Evolutionary conservation across 2,888 invertebrate species (phyloP).

Genomic region (Diarsia mendica): DNA sequence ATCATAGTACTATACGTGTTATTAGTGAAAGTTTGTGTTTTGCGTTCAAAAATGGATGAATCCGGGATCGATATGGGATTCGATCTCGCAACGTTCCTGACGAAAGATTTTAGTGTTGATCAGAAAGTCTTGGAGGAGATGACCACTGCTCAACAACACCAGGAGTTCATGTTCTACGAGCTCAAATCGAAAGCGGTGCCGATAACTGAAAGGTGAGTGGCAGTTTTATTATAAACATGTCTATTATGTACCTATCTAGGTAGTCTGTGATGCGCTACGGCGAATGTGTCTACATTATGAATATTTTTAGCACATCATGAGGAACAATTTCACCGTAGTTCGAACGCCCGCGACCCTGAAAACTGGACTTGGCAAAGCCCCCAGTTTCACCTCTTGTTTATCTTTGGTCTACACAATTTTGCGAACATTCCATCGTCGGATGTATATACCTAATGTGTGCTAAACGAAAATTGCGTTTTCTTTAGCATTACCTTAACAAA

Average conservation of each 20-base stretch:
- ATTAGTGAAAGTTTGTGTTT: constrained; percentile 77
- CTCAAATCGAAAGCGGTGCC: constrained; percentile 91
- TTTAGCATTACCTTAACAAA: constrained; percentile 43
- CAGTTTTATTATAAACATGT: constrained; percentile 64
- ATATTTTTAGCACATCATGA: constrained; percentile 88
- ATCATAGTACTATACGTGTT: constrained; percentile 69
- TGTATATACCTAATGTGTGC: constrained; percentile 41
- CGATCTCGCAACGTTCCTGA: constrained; percentile 90
- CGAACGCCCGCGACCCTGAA: constrained; percentile 85
- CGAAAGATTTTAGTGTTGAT: constrained; percentile 89
- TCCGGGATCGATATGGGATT: constrained; percentile 92
- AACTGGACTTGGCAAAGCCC: constrained; percentile 87
- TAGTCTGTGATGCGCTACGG: constrained; percentile 66
- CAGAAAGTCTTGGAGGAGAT: constrained; percentile 90
- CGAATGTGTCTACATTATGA: constrained; percentile 74
- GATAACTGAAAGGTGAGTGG: constrained; percentile 90
- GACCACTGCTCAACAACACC: constrained; percentile 88
- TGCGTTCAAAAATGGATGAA: constrained; percentile 89
- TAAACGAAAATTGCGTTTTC: constrained; percentile 53
- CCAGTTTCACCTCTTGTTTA: constrained; percentile 84
- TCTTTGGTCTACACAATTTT: constrained; percentile 75
- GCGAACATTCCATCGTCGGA: constrained; percentile 68
- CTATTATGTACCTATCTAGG: constrained; percentile 42
- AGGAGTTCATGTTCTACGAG: constrained; percentile 92
- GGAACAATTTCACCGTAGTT: constrained; percentile 87